Evolutionary conservation across 2,113 vertebrate species (phyloP).

Genomic region (Mormyrus lacerda): DNA sequence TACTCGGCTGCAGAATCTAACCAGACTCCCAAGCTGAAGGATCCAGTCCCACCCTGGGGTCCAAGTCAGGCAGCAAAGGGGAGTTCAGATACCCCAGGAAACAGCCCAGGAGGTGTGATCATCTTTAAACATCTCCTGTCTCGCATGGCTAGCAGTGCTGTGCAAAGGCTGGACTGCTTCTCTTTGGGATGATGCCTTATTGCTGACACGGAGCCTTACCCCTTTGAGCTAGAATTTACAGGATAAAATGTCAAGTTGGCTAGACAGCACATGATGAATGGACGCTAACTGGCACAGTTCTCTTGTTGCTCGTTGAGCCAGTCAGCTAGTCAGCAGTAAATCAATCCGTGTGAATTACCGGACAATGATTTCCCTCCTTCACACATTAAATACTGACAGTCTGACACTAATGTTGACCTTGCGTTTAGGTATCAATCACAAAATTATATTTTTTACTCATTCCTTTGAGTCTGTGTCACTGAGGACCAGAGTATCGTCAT

Average conservation of each 20-base stretch:
- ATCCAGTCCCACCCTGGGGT: not conserved
- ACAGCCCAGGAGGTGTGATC: not conserved
- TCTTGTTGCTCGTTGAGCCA: not conserved
- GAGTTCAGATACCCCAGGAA: not conserved
- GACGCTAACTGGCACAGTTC: not conserved
- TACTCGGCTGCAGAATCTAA: not conserved
- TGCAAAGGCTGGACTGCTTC: not conserved
- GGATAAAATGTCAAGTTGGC: not conserved
- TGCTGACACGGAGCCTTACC: not conserved
- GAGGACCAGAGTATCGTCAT: not conserved
- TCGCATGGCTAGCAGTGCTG: not conserved
- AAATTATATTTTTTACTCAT: not conserved
- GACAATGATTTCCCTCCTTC: not conserved
- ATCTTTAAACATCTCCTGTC: not conserved
- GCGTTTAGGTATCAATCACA: not conserved
- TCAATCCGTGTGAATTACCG: not conserved
- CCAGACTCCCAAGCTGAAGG: not conserved
- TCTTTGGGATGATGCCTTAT: constrained; percentile 1
- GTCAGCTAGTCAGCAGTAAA: not conserved
- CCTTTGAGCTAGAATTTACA: not conserved
- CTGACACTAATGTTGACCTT: not conserved
- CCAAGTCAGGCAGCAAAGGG: not conserved
- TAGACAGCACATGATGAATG: not conserved
- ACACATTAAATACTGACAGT: not conserved
- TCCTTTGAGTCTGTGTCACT: not conserved